phyloP scores from a whole-genome alignment of 2,888 invertebrate species.

The Cacoxenus indagator region DNA sequence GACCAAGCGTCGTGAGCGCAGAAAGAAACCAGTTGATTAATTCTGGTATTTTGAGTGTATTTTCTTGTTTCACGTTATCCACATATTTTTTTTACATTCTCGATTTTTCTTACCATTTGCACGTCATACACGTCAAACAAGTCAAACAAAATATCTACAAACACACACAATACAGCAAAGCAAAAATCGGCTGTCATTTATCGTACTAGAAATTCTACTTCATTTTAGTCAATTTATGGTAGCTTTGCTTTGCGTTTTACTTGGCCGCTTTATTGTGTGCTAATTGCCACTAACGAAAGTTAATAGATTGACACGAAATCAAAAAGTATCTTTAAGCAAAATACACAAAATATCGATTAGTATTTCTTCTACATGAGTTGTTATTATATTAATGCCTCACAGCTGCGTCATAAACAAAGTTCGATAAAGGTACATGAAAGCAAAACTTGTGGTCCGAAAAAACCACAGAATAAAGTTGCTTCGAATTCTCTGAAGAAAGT shows the following conservation, averaged over 20 bases:
- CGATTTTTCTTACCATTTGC: slow-evolving; percentile 19
- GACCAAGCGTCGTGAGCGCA: slow-evolving; percentile 1
- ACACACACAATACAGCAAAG: neutral
- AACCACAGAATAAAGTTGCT: no score
- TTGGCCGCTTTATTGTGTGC: slow-evolving; percentile 1
- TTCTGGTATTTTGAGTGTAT: slow-evolving; percentile 29
- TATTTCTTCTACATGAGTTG: neutral
- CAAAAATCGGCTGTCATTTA: neutral
- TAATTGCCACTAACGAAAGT: neutral
- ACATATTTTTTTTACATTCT: neutral
- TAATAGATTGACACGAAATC: neutral
- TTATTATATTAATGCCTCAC: no score
- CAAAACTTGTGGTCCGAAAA: no score
- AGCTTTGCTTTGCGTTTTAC: slow-evolving; percentile 1
- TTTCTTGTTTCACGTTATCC: slow-evolving; percentile 16
- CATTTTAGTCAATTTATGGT: neutral
- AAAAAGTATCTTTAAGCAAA: neutral
- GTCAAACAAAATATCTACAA: neutral
- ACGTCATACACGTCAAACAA: neutral
- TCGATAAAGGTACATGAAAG: no score
- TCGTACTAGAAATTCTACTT: neutral
- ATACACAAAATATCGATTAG: neutral
- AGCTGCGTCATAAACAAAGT: no score
- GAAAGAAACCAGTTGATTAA: slow-evolving; percentile 30
- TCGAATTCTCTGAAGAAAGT: no score